Conservation (phyloP, 53 echinoderm and acorn worm species). For the Holothuria scabra region DNA sequence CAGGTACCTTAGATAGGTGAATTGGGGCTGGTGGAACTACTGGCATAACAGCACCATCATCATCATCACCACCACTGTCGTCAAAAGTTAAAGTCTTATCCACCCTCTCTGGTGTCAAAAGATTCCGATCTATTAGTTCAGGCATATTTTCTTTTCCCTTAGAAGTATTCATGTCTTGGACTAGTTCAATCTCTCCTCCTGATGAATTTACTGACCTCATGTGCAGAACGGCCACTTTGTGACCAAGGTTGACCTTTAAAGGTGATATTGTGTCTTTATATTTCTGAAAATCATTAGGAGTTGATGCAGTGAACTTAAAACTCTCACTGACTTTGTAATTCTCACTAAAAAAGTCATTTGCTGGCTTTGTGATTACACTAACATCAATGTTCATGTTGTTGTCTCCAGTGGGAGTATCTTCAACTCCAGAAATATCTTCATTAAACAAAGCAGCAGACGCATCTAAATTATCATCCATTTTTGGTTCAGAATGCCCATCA, state of each 20-base stretch:
- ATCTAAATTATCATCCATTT: no score
- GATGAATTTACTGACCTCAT: neutral
- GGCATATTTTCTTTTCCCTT: conserved; percentile 21
- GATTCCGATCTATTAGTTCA: neutral
- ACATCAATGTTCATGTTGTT: no score
- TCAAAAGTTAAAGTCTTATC: neutral
- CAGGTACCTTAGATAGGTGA: neutral
- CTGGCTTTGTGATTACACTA: no score
- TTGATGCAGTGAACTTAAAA: no score
- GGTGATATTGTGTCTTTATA: no score
- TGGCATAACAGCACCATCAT: neutral
- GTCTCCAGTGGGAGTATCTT: no score
- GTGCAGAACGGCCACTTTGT: neutral
- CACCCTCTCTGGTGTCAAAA: neutral
- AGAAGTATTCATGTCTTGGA: neutral
- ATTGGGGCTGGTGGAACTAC: neutral
- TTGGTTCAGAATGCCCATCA: no score
- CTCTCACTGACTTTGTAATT: no score
- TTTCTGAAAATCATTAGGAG: no score
- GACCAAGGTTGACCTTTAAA: conserved; percentile 33
- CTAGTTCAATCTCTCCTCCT: neutral
- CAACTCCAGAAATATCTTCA: no score
- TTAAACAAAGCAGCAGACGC: no score
- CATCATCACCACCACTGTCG: neutral
- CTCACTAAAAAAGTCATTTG: no score